Evolutionary conservation across 2,888 invertebrate species (phyloP), one percentile per base, ranked within the genome.

Genomic region (Amitus sp.): DNA sequence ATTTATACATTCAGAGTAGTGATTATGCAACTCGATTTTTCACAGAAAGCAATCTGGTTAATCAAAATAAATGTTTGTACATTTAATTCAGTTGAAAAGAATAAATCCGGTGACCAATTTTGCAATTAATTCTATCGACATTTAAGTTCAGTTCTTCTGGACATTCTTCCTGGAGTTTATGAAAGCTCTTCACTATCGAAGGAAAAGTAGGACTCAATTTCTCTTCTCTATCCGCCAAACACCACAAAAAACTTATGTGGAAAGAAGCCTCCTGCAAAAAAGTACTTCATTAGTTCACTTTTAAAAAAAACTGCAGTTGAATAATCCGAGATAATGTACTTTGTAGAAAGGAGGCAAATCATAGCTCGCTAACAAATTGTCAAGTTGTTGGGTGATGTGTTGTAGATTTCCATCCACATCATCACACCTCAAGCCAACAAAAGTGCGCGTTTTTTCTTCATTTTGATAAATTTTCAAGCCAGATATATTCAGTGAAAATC

Each of bases 231-330:
- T 94, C 87, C 0, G 93, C 93, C 50, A 89, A 83, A 60, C 88
- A 86, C 94, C 95, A 96, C 9, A 90, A 84, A 66, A 95, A 84
- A 77, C 95, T 95, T 72, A 93, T 86, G 76, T 96, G 96, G 83
- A 92, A 93, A 1, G 92, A 92, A 15, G 93, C 90, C 76, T 92
- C 86, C 94, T 94, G 80, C 58, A 33, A 86, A 30, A 12, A 37
- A 23, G 3, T 5, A 23, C 3, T 23, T 23, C n/a, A n/a, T n/a
- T n/a, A n/a, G n/a, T n/a, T n/a, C n/a, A n/a, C n/a, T n/a, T n/a
- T n/a, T n/a, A n/a, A n/a, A n/a, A n/a, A n/a, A n/a, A n/a, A n/a
- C n/a, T n/a, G n/a, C n/a, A n/a, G n/a, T n/a, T n/a, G n/a, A n/a
- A n/a, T n/a, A n/a, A n/a, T n/a, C n/a, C n/a, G n/a, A n/a, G n/a